phyloP scores from a whole-genome alignment of 1,140 invertebrate genomes.

The Arion vulgaris region DNA sequence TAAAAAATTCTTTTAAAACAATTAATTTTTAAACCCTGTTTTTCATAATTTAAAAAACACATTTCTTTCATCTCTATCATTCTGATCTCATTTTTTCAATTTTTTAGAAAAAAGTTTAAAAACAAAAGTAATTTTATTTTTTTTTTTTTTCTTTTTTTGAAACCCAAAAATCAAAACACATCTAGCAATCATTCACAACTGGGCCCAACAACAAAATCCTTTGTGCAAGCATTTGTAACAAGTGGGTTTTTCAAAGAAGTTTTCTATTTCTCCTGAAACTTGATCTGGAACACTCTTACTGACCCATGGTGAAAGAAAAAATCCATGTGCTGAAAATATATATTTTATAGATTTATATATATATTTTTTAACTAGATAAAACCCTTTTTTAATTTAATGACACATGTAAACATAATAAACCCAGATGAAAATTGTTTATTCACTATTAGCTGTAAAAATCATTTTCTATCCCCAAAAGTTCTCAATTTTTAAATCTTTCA shows the following conservation, averaged over 20 bases:
- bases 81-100: neutral
- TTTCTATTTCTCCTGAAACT: slow-evolving; percentile 21
- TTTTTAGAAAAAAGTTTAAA: neutral
- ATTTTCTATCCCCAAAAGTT: too few species aligned
- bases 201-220: slow-evolving; percentile 52
- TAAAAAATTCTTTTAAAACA: neutral
- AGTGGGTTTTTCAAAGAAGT: slow-evolving; percentile 43
- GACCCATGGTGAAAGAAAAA: slow-evolving; percentile 71
- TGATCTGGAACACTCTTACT: slow-evolving; percentile 63
- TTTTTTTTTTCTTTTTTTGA: neutral
- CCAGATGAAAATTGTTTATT: too few species aligned
- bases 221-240: slow-evolving; percentile 68
- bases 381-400: neutral
- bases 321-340: slow-evolving; percentile 40
- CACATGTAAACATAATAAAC: slow-evolving; percentile 1
- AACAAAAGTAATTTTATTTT: neutral
- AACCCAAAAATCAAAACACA: neutral
- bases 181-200: slow-evolving; percentile 34
- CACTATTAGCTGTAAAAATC: too few species aligned
- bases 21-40: neutral
- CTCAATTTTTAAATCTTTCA: too few species aligned
- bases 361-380: slow-evolving; percentile 10
- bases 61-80: neutral
- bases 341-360: neutral
- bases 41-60: neutral